Base-by-base conservation (phyloP, 64 coral and sea anemone species). In the Orbicella faveolata region DNA sequence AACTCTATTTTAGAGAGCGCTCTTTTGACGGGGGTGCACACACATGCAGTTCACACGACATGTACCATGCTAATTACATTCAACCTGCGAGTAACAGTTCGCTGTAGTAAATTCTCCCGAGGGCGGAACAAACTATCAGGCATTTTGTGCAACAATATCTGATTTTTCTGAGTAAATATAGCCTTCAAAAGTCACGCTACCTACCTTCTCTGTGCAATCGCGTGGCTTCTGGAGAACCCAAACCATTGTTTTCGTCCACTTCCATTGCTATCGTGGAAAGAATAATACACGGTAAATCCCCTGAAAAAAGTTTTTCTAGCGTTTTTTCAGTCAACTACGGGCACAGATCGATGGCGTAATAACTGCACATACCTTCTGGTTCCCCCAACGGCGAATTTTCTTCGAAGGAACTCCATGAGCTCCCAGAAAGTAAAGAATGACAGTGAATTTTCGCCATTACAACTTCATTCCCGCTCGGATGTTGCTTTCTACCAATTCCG, bases 391-490 rank as follows among this genome's bases (percentile, higher is more conserved):
- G 81, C n/a, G 91, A 88, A 35, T 93, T 90, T 78, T 90, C 94
- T 5, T 81, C 94, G 84, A 93, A 98, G 73, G 94, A 90, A 89
- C 83, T 88, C 96, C 96, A 98, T 76, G 96, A 98, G 87, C 94
- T 95, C 90, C 96, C 96, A 68, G 96, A 95, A 95, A 93, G 94
- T 95, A 95, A 86, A 89, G 94, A 98, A 93, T 98, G 96, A 93
- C 96, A 98, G 96, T 93, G 88, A 75, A 93, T 95, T 98, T 98
- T 98, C 96, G 94, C 96, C 96, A 98, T 98, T 95, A 98, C 90
- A 90, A 95, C 96, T 91, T 98, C 96, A 98, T 98, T 88, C 91
- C 96, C 92, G 93, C 79, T 95, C 73, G 89, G 75, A 94, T 94
- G 92, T 98, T 98, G 93, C 96, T 94, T 98, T 94, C 90, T 87